Percentiles rank a stretch among this genome's conserved stretches.
Evolutionary conservation across 2,113 vertebrate species (phyloP).

Genomic region (Telmatochromis sp.): DNA sequence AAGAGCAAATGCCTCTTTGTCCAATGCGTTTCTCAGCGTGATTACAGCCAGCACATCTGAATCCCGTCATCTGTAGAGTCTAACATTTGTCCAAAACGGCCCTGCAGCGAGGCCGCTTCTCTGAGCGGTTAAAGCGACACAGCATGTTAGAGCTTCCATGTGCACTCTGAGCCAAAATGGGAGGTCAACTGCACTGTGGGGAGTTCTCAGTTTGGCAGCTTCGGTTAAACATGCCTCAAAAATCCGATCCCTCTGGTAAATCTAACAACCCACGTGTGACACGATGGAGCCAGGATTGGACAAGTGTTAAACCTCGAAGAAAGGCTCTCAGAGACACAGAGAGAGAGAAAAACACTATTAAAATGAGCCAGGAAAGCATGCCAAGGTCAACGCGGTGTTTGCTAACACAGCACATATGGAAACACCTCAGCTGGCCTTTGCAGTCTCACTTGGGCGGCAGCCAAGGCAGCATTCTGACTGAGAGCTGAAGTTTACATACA

Average conservation of each 20-base stretch:
- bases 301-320: conserved; percentile 1
- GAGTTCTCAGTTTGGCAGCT: conserved; percentile 34
- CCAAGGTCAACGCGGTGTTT: conserved; percentile 35
- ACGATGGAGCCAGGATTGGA: background rate
- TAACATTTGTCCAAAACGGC: background rate
- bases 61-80: background rate
- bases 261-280: background rate
- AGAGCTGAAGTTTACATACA: conserved; percentile 1
- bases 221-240: conserved; percentile 14
- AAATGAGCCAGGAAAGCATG: background rate
- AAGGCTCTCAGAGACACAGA: background rate
- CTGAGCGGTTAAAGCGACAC: background rate
- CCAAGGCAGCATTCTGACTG: background rate
- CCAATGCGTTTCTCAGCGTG: background rate
- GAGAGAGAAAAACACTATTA: background rate
- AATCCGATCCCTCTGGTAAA: conserved; percentile 12
- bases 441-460: conserved; percentile 1
- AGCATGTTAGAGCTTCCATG: background rate
- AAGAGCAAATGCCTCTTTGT: conserved; percentile 6
- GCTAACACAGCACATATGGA: conserved; percentile 39
- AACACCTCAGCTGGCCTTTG: conserved; percentile 28
- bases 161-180: background rate
- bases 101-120: background rate
- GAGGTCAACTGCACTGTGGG: conserved; percentile 13
- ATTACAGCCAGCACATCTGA: conserved; percentile 18